These are phyloP conservation scores for Kradibia gibbosae DNA, from an alignment of 1,140 invertebrate genomes.

Conservation along the genomic window DNA sequence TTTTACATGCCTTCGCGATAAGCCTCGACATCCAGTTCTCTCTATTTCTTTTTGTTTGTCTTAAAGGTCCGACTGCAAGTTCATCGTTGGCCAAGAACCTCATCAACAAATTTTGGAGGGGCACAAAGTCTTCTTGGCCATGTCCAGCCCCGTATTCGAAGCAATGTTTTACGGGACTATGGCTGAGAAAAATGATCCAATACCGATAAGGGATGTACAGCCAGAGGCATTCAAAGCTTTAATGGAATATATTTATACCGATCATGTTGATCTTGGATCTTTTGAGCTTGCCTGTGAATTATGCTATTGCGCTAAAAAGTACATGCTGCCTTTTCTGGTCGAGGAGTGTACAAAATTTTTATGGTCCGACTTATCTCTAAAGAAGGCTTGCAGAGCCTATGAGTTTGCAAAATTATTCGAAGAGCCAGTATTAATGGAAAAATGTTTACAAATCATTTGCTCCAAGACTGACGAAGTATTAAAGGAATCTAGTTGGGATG, in stretches of 20 bases:
- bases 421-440: conserved; percentile 84
- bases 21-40: background rate
- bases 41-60: background rate
- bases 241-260: conserved; percentile 87
- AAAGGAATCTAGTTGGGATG: conserved; percentile 81
- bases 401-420: conserved; percentile 90
- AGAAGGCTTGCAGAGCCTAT: conserved; percentile 86
- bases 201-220: conserved; percentile 86
- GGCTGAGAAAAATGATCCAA: conserved; percentile 81
- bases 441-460: conserved; percentile 83
- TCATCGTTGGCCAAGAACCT: conserved; percentile 85
- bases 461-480: conserved; percentile 84
- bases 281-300: conserved; percentile 89
- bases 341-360: conserved; percentile 86
- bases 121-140: conserved; percentile 86
- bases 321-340: conserved; percentile 86
- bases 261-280: conserved; percentile 82
- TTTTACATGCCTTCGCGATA: too few species aligned
- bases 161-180: conserved; percentile 83
- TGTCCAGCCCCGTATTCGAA: conserved; percentile 88
- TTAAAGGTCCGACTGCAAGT: conserved; percentile 79
- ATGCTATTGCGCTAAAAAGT: conserved; percentile 90
- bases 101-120: conserved; percentile 81
- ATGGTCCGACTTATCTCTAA: conserved; percentile 84
- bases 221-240: conserved; percentile 87